These are phyloP conservation scores for Micronisus gabar DNA, from an alignment of 2,113 vertebrate species.

Conservation along the genomic window DNA sequence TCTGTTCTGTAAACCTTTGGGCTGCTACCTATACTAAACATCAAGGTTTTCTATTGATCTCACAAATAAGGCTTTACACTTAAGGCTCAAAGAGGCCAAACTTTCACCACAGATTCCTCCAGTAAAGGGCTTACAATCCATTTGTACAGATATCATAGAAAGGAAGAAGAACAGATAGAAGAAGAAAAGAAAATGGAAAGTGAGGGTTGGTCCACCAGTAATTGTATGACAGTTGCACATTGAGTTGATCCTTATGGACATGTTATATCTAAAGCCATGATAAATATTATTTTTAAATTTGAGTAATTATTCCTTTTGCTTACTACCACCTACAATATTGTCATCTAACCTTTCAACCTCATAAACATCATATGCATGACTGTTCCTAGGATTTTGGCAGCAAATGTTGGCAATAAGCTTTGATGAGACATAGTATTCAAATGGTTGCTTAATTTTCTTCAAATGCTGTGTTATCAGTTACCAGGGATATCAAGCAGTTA, in stretches of 20 bases:
- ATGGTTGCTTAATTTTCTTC: constrained; percentile 31
- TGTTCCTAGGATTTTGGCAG: not conserved
- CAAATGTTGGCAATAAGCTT: constrained; percentile 14
- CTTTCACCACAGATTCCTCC: not conserved
- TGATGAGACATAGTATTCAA: constrained; percentile 26
- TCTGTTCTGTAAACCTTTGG: not conserved
- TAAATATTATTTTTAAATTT: not conserved
- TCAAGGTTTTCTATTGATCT: not conserved
- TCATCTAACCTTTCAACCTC: not conserved
- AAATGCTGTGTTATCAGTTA: constrained; percentile 30
- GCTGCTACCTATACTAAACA: not conserved
- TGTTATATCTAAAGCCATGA: not conserved
- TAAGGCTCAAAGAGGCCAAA: not conserved
- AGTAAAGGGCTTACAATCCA: not conserved
- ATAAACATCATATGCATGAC: not conserved
- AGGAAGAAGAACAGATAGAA: not conserved
- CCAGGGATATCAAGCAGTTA: constrained; percentile 47
- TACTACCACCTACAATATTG: not conserved
- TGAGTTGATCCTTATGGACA: not conserved
- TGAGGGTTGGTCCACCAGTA: not conserved
- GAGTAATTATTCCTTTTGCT: not conserved
- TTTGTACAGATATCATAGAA: not conserved
- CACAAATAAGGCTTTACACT: not conserved
- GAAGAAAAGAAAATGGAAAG: not conserved
- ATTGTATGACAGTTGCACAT: not conserved